A percentile compares a stretch with the other conserved stretches of the same genome.
These are phyloP conservation scores for Melanophora roralis DNA, from an alignment of 2,888 invertebrate species.

Conservation along the genomic window DNA sequence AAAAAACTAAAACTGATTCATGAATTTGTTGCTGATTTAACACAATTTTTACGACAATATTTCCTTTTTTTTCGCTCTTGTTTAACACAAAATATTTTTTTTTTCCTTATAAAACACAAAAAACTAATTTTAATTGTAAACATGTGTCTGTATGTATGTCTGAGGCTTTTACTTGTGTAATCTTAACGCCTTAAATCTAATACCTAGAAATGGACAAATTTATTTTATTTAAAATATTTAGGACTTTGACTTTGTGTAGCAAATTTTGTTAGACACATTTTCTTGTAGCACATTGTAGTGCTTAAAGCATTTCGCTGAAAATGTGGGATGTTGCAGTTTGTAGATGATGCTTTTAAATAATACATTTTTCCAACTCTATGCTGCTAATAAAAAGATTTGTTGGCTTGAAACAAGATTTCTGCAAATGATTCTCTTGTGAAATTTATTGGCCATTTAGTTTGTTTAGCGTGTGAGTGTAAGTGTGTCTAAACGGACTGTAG, in stretches of 20 bases:
- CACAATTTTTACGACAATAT: slow-evolving; percentile 36
- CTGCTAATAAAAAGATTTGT: neutral
- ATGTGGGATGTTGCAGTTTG: neutral
- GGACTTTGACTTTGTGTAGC: no score
- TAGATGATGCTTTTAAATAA: neutral
- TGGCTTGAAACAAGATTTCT: neutral
- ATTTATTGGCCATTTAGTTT: neutral
- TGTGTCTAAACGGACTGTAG: neutral
- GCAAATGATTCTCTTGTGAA: neutral
- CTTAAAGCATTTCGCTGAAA: slow-evolving; percentile 4
- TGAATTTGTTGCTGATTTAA: slow-evolving; percentile 16
- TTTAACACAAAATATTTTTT: neutral
- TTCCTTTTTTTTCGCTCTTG: neutral
- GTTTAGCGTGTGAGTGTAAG: neutral
- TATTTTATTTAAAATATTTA: no score
- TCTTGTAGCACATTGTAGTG: neutral
- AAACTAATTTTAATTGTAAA: slow-evolving; percentile 28
- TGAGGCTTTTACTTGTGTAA: neutral
- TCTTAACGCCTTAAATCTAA: slow-evolving; percentile 44
- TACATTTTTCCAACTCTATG: neutral
- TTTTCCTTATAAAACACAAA: neutral
- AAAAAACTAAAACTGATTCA: slow-evolving; percentile 15
- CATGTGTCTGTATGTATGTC: neutral
- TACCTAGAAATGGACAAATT: neutral
- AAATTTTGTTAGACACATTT: no score